Evolutionary conservation across 2,113 vertebrate genomes (phyloP).

Genomic region (Gyps fulvus): DNA sequence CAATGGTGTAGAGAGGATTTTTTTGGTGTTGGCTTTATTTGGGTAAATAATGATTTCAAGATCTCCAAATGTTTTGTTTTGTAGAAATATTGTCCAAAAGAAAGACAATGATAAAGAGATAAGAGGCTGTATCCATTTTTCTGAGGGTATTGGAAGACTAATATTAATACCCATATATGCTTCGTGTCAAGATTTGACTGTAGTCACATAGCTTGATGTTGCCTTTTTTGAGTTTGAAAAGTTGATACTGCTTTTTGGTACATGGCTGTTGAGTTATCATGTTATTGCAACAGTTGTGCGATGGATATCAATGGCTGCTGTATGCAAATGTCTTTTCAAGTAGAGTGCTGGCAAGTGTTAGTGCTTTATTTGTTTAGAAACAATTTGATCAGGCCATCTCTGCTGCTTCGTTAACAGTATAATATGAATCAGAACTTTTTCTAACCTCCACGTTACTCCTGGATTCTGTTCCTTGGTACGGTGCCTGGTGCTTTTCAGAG

Average conservation of each 20-base stretch:
- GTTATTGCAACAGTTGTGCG: neutral
- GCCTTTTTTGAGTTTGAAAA: neutral
- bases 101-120: neutral
- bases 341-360: neutral
- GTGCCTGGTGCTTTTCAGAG: neutral
- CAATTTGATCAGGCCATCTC: neutral
- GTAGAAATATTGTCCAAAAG: neutral
- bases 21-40: neutral
- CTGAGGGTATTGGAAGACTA: neutral
- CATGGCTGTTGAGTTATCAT: neutral
- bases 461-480: neutral
- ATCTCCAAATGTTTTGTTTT: neutral
- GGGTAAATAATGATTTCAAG: neutral
- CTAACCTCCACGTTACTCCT: neutral
- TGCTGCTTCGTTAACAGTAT: neutral
- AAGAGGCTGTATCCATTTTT: neutral
- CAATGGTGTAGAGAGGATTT: neutral
- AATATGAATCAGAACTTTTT: neutral
- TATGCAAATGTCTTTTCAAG: neutral
- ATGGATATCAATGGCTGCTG: neutral
- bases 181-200: neutral
- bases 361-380: constrained; percentile 19
- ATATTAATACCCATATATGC: neutral
- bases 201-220: neutral
- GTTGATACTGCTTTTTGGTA: neutral